A percentile compares a stretch with the other conserved stretches of the same genome.
Conservation (phyloP, 2,797 vertebrate genomes). For the Manis pentadactyla region DNA sequence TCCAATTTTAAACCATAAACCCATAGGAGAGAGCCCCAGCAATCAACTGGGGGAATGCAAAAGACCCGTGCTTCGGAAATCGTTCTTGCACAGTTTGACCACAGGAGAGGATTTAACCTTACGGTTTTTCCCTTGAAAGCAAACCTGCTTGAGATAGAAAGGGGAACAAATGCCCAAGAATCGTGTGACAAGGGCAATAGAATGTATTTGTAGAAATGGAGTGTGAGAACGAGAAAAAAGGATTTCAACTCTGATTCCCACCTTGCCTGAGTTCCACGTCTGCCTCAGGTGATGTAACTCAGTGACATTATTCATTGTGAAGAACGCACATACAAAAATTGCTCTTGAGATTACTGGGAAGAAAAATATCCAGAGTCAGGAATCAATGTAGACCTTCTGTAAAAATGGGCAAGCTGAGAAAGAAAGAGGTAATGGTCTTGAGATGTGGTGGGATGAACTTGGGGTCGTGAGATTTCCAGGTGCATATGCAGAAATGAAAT, state of each 20-base stretch:
- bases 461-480: rapidly evolving
- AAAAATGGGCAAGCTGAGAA: rapidly evolving
- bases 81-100: not conserved
- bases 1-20: not conserved
- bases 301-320: not conserved
- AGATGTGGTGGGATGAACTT: not conserved
- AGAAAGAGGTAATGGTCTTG: not conserved
- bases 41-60: too few species aligned
- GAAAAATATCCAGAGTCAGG: not conserved
- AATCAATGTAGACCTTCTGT: not conserved
- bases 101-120: not conserved
- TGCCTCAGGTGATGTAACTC: rapidly evolving
- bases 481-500: rapidly evolving
- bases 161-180: not conserved
- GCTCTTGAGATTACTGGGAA: not conserved
- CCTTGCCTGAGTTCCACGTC: rapidly evolving
- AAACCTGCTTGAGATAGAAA: not conserved
- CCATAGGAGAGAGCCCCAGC: rapidly evolving
- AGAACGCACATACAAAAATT: rapidly evolving
- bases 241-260: too few species aligned
- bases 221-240: rapidly evolving
- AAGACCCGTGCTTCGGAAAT: not conserved
- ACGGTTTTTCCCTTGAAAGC: not conserved
- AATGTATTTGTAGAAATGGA: rapidly evolving
- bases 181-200: not conserved